Evolutionary conservation across 2,888 invertebrate genomes (phyloP).

Genomic region (Silvanus unidentatus): DNA sequence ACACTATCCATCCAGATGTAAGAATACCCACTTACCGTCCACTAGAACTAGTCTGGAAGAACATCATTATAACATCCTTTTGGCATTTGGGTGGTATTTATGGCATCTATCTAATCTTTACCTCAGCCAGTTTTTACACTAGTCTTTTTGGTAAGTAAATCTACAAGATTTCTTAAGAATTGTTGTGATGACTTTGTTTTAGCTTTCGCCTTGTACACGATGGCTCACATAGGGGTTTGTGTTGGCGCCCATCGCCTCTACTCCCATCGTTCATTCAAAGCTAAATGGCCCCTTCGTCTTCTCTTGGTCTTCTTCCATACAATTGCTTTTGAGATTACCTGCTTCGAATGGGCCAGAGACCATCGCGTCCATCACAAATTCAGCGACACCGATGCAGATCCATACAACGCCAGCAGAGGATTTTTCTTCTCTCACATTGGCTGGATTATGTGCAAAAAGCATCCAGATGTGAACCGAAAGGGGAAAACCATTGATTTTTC

Average conservation of each 20-base stretch:
- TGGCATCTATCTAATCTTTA: too few species aligned
- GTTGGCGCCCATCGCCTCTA: conserved; percentile 76
- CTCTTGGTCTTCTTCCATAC: conserved; percentile 69
- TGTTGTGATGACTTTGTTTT: too few species aligned
- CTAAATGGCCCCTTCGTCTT: conserved; percentile 62
- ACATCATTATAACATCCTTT: too few species aligned
- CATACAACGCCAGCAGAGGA: conserved; percentile 77
- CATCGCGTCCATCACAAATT: conserved; percentile 87
- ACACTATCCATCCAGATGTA: too few species aligned
- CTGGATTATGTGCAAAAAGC: conserved; percentile 83
- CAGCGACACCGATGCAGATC: conserved; percentile 80
- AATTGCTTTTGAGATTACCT: conserved; percentile 69
- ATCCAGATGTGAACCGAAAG: conserved; percentile 68
- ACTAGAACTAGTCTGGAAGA: too few species aligned
- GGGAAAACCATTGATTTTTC: conserved; percentile 62
- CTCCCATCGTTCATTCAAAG: conserved; percentile 75
- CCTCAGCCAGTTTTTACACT: too few species aligned
- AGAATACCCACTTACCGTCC: too few species aligned
- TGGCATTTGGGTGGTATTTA: too few species aligned
- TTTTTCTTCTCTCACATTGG: conserved; percentile 81
- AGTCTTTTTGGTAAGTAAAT: too few species aligned
- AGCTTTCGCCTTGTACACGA: conserved; percentile 58
- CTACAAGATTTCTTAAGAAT: too few species aligned
- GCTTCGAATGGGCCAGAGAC: conserved; percentile 75
- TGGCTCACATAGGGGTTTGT: conserved; percentile 77